Base-by-base conservation (phyloP, 1,140 invertebrate genomes). In the Macrobrachium rosenbergii region DNA sequence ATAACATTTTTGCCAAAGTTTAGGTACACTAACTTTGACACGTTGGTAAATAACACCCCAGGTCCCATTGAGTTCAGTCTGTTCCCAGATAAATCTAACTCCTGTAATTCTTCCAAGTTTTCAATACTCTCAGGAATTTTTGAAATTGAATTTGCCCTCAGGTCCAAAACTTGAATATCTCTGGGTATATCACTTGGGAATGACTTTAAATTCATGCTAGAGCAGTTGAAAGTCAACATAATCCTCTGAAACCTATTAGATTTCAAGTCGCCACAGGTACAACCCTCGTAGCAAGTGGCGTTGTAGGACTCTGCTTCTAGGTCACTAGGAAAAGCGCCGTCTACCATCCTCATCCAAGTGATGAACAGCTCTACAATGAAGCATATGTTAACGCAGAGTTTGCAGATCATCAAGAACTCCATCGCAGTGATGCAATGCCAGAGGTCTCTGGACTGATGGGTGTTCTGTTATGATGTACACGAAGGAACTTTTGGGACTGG, bases 1-100 rank as follows among this genome's bases (percentile, higher is more conserved):
- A 92, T 90, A 16, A 90, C 83, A 79, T 91, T 91, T 58, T 90
- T 89, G 0, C 90, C 90, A 17, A 92, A 63, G 77, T 91, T 89
- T 2, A 92, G 73, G 6, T 84, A 81, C 16, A 62, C 59, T 7
- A 91, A 87, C 0, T 85, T 72, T 7, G 83, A 83, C 17, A 91
- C 73, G 69, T 91, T 90, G 16, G 83, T 82, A 62, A 91, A 91
- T 62, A 91, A 89, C 5, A 85, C 81, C 12, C 90, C 91, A 19
- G 90, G 73, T 3, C 91, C 90, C 19, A 91, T 87, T 16, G 90
- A 89, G 16, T 90, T 91, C 59, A 91, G 88, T 76, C 89, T 88
- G 83, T 92, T 91, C 21, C 82, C 77, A 17, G 91, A 91, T 2
- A 91, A 64, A 82, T 92, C 91, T 17, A 92, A 82, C 21, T 90